Evolutionary conservation across 2,888 invertebrate genomes (phyloP).

Genomic region (Platynereis dumerilii): DNA sequence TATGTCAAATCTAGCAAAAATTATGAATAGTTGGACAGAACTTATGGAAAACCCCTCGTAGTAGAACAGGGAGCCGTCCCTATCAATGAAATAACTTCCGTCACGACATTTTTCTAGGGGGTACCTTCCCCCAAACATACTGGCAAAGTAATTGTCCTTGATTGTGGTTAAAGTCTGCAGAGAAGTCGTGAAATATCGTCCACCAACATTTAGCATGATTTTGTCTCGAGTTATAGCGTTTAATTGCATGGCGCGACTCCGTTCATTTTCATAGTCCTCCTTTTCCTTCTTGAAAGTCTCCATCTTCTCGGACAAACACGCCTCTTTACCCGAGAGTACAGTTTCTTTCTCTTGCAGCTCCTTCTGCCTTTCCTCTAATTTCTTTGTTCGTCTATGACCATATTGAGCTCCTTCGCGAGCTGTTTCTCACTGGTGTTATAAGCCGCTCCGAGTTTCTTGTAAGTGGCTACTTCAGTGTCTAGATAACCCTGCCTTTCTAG

Average conservation of each 20-base stretch:
- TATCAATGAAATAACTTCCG: neutral
- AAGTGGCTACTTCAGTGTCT: too few relatives aligned
- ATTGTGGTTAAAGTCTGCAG: neutral
- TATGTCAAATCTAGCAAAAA: too few relatives aligned
- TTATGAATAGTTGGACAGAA: too few relatives aligned
- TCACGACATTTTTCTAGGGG: neutral
- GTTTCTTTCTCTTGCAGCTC: neutral
- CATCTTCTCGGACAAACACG: neutral
- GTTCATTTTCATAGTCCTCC: conserved; percentile 21
- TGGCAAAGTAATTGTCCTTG: neutral
- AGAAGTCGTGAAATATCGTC: neutral
- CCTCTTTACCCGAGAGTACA: neutral
- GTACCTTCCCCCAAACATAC: neutral
- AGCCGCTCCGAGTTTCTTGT: too few relatives aligned
- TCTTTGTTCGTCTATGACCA: too few relatives aligned
- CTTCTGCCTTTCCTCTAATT: conserved; percentile 19
- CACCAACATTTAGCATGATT: neutral
- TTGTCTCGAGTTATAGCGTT: neutral
- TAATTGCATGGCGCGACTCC: conserved; percentile 22
- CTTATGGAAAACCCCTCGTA: too few relatives aligned
- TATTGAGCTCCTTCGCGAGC: conserved; percentile 22
- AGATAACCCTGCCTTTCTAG: too few relatives aligned
- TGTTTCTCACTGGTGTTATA: conserved; percentile 11
- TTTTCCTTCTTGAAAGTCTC: neutral
- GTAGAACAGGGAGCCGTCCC: neutral